Base-by-base conservation (phyloP, 2,797 vertebrate species). In the Pangasius djambal region DNA sequence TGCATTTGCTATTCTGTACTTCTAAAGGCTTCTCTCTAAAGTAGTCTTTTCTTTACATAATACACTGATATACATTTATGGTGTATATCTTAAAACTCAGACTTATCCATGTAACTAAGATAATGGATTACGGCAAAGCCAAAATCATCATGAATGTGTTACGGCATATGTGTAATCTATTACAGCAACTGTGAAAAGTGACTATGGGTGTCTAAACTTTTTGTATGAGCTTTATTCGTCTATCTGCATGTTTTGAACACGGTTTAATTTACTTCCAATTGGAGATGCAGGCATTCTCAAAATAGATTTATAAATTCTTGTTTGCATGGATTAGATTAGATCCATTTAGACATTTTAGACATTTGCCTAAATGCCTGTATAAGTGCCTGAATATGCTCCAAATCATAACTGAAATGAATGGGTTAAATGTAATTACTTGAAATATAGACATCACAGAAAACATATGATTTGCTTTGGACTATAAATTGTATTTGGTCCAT, bases 351-450 rank as follows among this genome's bases (percentile, higher is more conserved):
- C 40, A 37, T 63, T 48, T 52, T 57, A 28, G 40, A 37, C 74
- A 37, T 70, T 50, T 85, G 63, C 40, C 18, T 12, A 63, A 18
- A 37, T 37, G 22, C 8, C 44, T 67, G 65, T 50, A 48, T 69
- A 37, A 25, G 9, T 13, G 44, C 22, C 74, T 70, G 50, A 70
- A 44, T n/a, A 37, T 61, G 52, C 20, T 74, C 28, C 31, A 83
- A 83, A 88, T 83, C 65, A 83, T 28, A 59, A 83, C 7, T 72
- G 50, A 69, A 52, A 77, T 25, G 12, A 34, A 67, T 52, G 18
- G 57, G 16, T 65, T 67, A 65, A n/a, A 63, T 87, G 74, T 55
- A 57, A 67, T 79, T 79, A 52, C 44, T 34, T 34, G 59, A 67
- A 13, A 31, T 63, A 44, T 65, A n/a, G 72, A 31, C 40, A 50